Conservation (phyloP, 2,113 vertebrate genomes). For the Sinocyclocheilus anshuiensis region DNA sequence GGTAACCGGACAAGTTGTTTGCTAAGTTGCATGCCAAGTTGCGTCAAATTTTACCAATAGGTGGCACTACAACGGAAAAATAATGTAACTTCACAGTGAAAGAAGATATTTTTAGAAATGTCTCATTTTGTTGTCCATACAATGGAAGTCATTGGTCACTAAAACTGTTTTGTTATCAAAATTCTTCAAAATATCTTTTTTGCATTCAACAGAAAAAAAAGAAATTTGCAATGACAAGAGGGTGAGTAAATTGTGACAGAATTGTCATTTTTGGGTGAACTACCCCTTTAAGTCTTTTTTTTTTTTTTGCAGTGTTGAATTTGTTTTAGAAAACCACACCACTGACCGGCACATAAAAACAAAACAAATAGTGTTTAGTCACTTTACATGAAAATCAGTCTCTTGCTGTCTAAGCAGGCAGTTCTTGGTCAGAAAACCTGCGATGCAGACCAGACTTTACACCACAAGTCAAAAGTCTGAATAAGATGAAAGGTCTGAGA, state of each 20-base stretch:
- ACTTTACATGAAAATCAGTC: background rate
- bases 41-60: background rate
- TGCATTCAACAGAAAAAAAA: background rate
- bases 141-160: background rate
- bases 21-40: background rate
- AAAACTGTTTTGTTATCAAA: background rate
- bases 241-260: background rate
- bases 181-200: background rate
- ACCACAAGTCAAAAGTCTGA: background rate
- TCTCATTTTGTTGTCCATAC: background rate
- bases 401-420: too few species aligned
- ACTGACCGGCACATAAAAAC: background rate
- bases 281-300: background rate
- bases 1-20: background rate
- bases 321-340: background rate
- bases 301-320: background rate
- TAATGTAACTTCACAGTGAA: background rate
- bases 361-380: background rate
- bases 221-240: background rate
- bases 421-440: too few species aligned
- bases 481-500: background rate
- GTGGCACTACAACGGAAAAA: background rate
- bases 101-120: background rate
- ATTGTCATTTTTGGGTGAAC: background rate
- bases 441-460: too few species aligned